Base-by-base conservation (phyloP, 2,888 invertebrate genomes). In the Agrotis segetum region DNA sequence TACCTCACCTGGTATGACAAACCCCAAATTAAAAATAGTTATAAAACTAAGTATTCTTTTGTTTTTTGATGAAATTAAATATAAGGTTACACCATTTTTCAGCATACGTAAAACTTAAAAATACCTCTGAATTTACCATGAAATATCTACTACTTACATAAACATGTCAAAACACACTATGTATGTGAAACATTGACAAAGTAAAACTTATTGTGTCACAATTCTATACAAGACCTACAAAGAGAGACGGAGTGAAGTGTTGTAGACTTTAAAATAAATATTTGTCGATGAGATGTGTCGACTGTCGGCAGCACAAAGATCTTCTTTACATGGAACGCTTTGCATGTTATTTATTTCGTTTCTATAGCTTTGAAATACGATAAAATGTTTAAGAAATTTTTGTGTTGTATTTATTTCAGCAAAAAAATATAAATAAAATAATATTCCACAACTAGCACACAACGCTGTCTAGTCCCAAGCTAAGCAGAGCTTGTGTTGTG, bases 201-300 rank as follows among this genome's bases (percentile, higher is more conserved):
- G 44, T 53, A 59, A 47, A 63, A 65, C 19, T 65, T 47, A 55
- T 49, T 71, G 46, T 61, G 56, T 61, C 40, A 11, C n/a, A 34
- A 46, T 72, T 49, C 40, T 55, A 29, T 55, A 61, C 44, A 61
- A 50, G 47, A 24, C 61, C 19, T 17, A 62, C 52, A 71, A 52
- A 76, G 64, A 76, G 64, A 77, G n/a, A 16, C 19, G 34, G 6
- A 2, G 53, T 14, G 47, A 24, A 53, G 24, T 21, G 6, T 44
- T n/a, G 47, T 24, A 59, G 19, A 29, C 49, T 60, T 34, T 40
- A 66, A 19, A 52, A 70, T 70, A 64, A 70, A 62, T 71, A 77
- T 62, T 71, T 61, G 46, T 66, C 66, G 13, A 11, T 17, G 9
- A 76, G 21, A 77, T 61, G 52, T 66, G 50, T 34, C 62, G 55